phyloP scores from a whole-genome alignment of 2,113 vertebrate species.

The Hystrix brachyura region DNA sequence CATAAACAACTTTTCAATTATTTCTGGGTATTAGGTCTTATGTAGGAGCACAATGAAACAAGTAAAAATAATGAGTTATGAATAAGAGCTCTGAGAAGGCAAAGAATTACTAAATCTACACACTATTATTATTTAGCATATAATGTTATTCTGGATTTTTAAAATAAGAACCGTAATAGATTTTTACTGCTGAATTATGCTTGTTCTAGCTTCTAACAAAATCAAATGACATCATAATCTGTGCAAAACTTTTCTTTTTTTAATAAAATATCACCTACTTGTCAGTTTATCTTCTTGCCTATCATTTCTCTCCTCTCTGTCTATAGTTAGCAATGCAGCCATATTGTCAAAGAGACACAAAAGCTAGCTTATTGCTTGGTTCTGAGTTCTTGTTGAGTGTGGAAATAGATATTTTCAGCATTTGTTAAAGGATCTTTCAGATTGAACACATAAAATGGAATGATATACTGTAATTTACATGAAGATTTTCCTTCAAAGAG shows the following conservation, averaged over 20 bases:
- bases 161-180: not conserved
- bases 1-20: slow-evolving; percentile 62
- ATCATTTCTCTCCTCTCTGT: not conserved
- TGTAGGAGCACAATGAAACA: slow-evolving; percentile 10
- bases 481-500: slow-evolving; percentile 51
- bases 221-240: not conserved
- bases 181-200: not conserved
- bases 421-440: slow-evolving; percentile 22
- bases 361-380: not conserved
- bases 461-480: not conserved
- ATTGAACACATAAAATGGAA: slow-evolving; percentile 6
- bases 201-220: slow-evolving; percentile 37
- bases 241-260: not conserved
- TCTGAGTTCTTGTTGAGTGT: not conserved
- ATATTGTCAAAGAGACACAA: not conserved
- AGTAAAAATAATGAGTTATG: slow-evolving; percentile 44
- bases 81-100: slow-evolving; percentile 11
- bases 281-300: not conserved
- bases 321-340: not conserved
- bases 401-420: slow-evolving; percentile 6
- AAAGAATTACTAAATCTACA: not conserved
- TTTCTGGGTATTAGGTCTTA: slow-evolving; percentile 51
- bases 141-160: slow-evolving; percentile 25
- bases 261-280: not conserved
- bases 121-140: slow-evolving; percentile 33